Conservation (phyloP, 1,140 invertebrate genomes). For the Chironomus tepperi region DNA sequence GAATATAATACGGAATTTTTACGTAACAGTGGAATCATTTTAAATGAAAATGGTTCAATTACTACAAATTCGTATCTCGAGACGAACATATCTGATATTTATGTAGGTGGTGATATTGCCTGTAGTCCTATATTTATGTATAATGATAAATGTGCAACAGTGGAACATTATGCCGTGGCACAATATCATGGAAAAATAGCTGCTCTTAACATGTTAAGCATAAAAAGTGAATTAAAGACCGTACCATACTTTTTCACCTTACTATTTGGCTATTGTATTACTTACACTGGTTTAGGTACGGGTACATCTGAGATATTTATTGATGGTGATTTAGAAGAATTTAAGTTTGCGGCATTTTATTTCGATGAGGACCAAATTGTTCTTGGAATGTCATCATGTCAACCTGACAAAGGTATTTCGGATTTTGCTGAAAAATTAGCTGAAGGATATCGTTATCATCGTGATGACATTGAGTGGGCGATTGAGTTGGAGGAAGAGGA, state of each 20-base stretch:
- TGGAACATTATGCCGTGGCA: slow-evolving; percentile 84
- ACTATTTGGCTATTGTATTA: slow-evolving; percentile 76
- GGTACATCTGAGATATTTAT: slow-evolving; percentile 51
- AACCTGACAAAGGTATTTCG: slow-evolving; percentile 75
- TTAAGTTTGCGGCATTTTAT: slow-evolving; percentile 80
- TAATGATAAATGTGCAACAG: slow-evolving; percentile 52
- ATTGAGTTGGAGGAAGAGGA: not conserved
- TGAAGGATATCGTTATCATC: slow-evolving; percentile 54
- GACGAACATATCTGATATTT: slow-evolving; percentile 69
- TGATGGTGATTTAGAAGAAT: slow-evolving; percentile 63
- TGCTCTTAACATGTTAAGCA: slow-evolving; percentile 67
- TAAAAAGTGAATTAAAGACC: slow-evolving; percentile 50
- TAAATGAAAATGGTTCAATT: slow-evolving; percentile 62
- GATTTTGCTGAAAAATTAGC: slow-evolving; percentile 70
- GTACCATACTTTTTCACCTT: slow-evolving; percentile 92
- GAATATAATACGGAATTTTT: slow-evolving; percentile 73
- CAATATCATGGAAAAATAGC: slow-evolving; percentile 81
- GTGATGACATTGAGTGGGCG: slow-evolving; percentile 46
- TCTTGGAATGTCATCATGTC: slow-evolving; percentile 67
- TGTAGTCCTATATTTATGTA: slow-evolving; percentile 68
- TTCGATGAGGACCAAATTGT: slow-evolving; percentile 63
- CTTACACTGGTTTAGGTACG: slow-evolving; percentile 74
- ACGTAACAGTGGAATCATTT: slow-evolving; percentile 55
- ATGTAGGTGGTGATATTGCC: slow-evolving; percentile 87
- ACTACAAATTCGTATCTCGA: slow-evolving; percentile 63